These are phyloP conservation scores for Apis mellifera DNA, from an alignment of 1,140 invertebrate genomes.

Conservation along the genomic window Amel_HAv3.1 CM009940.2:7922501-7923000, in stretches of 20 bases:
- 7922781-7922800: slow-evolving; percentile 41
- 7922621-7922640: slow-evolving; percentile 60
- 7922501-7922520: slow-evolving; percentile 35
- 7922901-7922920: slow-evolving; percentile 21
- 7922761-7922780: too few species aligned
- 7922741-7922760: too few species aligned
- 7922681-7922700: slow-evolving; percentile 46
- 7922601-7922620: slow-evolving; percentile 43
- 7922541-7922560: slow-evolving; percentile 64
- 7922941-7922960: too few species aligned
- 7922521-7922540: slow-evolving; percentile 61
- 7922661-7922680: slow-evolving; percentile 49
- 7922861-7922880: slow-evolving; percentile 45
- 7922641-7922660: slow-evolving; percentile 50
- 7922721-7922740: slow-evolving; percentile 12
- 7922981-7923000: neutral
- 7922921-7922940: neutral
- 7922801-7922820: neutral
- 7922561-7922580: slow-evolving; percentile 54
- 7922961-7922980: too few species aligned
- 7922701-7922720: slow-evolving; percentile 52
- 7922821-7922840: slow-evolving; percentile 37
- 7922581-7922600: slow-evolving; percentile 67
- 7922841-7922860: slow-evolving; percentile 38
- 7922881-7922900: slow-evolving; percentile 18